A percentile compares a stretch with the other conserved stretches of the same genome.
Evolutionary conservation across 2,797 vertebrate genomes (phyloP).

Genomic region (Crenuchus spilurus): DNA sequence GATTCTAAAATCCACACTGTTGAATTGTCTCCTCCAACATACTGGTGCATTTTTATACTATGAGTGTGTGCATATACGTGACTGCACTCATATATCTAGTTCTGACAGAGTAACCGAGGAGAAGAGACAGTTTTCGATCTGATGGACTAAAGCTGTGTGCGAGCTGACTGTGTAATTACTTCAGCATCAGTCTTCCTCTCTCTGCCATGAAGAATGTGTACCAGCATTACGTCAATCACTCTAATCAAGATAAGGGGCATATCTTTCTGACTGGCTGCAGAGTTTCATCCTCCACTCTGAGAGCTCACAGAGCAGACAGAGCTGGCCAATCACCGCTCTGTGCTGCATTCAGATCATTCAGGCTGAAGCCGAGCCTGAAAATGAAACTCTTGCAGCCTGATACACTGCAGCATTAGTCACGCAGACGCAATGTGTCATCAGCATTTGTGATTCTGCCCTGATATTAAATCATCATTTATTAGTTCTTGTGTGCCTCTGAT

Average conservation of each 20-base stretch:
- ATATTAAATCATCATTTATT: constrained; percentile 23
- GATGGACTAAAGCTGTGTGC: constrained; percentile 19
- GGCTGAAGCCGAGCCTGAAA: not conserved
- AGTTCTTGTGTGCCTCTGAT: constrained; percentile 4
- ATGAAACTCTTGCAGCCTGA: constrained; percentile 14
- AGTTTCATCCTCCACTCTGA: not conserved
- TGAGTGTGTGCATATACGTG: not conserved
- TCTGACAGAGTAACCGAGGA: constrained; percentile 1
- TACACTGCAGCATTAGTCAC: constrained; percentile 14
- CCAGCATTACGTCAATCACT: constrained; percentile 19
- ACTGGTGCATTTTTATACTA: too few relatives aligned
- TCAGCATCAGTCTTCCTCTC: not conserved
- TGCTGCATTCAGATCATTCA: constrained; percentile 14
- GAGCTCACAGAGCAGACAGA: not conserved
- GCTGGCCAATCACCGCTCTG: not conserved
- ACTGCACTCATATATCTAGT: not conserved
- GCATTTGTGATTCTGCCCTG: constrained; percentile 10
- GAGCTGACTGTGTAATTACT: constrained; percentile 36
- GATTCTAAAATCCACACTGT: not conserved
- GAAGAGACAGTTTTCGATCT: constrained; percentile 25
- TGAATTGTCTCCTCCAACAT: not conserved
- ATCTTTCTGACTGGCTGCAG: not conserved
- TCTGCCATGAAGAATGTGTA: constrained; percentile 9
- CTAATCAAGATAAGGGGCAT: constrained; percentile 27
- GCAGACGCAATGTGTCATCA: constrained; percentile 14